Base-by-base conservation (phyloP, 2,888 invertebrate genomes). In the Drosophila lutescens region DNA sequence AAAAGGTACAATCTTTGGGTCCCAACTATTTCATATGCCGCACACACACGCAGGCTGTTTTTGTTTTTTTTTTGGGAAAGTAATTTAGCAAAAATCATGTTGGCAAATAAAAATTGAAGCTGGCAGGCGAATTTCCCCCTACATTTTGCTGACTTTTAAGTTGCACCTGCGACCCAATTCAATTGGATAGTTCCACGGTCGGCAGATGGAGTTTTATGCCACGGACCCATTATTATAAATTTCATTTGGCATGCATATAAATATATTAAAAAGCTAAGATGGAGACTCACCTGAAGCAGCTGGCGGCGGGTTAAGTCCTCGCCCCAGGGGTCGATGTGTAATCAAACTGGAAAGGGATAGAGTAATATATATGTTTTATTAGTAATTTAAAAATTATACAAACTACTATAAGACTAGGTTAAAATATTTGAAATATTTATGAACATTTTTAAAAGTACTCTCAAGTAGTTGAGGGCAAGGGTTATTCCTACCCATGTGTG, bases 11-110 rank as follows among this genome's bases (percentile, higher is more conserved):
- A 60, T 50, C 15, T 46, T 51, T 40, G 62, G 38, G 69, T 38
- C 65, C 43, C 68, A 84, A 84, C 88, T 89, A 86, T 78, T 88
- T 88, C 89, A 84, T 78, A 86, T 86, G 87, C 89, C 68, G 40
- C 57, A 80, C 88, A 51, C 87, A 82, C 69, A 65, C 58, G 53
- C 44, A 56, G 34, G 4, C 23, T 34, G 12, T 4, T 17, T 9
- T 10, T 15, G 20, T 20, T 34, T 12, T 34, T 4, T 17, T 26
- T 38, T 30, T 44, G 50, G 61, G 47, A 78, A 68, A 66, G 83
- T 87, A 84, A 84, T 84, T 84, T 84, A 65, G 87, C 86, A 77
- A 77, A 73, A 89, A 85, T 85, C 86, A 85, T 87, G 82, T 78
- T 79, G 53, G 62, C 69, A 79, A 82, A 89, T 87, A 87, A 89